phyloP scores from a whole-genome alignment of 2,888 invertebrate genomes.

The Drosophila birchii region DNA sequence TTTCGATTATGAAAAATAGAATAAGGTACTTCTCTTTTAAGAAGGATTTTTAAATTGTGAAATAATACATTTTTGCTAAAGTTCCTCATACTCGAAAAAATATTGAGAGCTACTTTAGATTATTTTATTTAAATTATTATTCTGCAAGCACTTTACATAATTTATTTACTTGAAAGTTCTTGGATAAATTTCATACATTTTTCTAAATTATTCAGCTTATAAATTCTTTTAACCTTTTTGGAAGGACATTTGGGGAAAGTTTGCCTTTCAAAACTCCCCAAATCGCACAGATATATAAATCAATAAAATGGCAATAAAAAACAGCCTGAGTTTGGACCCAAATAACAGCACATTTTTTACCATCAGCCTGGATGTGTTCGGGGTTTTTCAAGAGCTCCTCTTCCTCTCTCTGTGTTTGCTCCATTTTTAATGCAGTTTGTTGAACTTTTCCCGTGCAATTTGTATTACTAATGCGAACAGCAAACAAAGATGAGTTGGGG shows the following conservation, averaged over 20 bases:
- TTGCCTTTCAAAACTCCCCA: not conserved
- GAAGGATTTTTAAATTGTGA: not conserved
- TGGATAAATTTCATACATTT: not conserved
- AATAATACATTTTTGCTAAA: not conserved
- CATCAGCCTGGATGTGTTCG: conserved; percentile 1
- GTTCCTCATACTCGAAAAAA: not conserved
- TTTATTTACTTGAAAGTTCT: not conserved
- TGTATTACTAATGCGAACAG: conserved; percentile 67
- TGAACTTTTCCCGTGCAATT: conserved; percentile 68
- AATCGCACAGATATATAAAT: conserved; percentile 15
- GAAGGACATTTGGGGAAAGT: not conserved
- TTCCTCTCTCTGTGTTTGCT: conserved; percentile 12
- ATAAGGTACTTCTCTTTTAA: not conserved
- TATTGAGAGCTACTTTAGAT: not conserved
- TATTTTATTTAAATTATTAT: not conserved
- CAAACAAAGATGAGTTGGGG: conserved; percentile 60
- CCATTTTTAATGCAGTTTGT: conserved; percentile 69
- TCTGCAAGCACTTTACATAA: not conserved
- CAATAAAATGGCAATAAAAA: conserved; percentile 9
- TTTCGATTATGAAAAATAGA: too few relatives aligned
- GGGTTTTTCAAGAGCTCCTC: not conserved
- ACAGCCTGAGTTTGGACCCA: conserved; percentile 3
- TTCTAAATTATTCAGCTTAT: not conserved
- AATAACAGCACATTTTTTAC: conserved; percentile 1
- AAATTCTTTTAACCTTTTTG: not conserved